Evolutionary conservation across 2,113 vertebrate genomes (phyloP), one percentile per base, ranked within the genome.

Genomic region (Trinectes maculatus): DNA sequence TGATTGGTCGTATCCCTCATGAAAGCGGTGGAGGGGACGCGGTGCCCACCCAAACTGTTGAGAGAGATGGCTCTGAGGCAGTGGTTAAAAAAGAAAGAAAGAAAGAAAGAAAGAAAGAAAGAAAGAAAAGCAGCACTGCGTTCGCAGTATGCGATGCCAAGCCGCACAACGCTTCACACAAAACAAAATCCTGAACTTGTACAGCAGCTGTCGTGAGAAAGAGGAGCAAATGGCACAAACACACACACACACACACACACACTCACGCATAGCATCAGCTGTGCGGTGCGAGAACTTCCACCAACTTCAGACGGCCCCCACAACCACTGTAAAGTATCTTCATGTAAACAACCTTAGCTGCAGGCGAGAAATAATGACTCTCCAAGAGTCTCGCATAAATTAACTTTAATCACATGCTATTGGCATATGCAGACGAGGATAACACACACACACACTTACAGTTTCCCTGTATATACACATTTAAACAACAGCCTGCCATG

Each of bases 131-230:
- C n/a, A n/a, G n/a, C 52, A 52, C 37, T 63, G 51, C 57, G 47
- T 71, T 84, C 67, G 40, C 83, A 58, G 64, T 22, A 43, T 4
- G 49, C 5, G 21, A 57, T 19, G 59, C 65, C 68, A 78, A 71
- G 68, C 58, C 39, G 13, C 79, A 85, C n/a, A 80, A 85, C 51
- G 74, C 68, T 83, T 85, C 80, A 74, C 84, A 72, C 82, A 78
- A 85, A 85, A 87, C 78, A 84, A 77, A 77, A 54, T 82, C 48
- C 76, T 12, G 46, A 75, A 84, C 75, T 76, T 47, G 66, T 82
- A 49, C 77, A 76, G 82, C 87, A 87, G 82, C 85, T 87, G 87
- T 76, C 6, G 76, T 87, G 85, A 87, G 85, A 89, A 80, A 72
- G 66, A 74, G 58, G 55, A 83, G 77, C 82, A 83, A 86, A 86